Evolutionary conservation across 2,888 invertebrate genomes (phyloP).

Genomic region (Epirrhoe tristata): DNA sequence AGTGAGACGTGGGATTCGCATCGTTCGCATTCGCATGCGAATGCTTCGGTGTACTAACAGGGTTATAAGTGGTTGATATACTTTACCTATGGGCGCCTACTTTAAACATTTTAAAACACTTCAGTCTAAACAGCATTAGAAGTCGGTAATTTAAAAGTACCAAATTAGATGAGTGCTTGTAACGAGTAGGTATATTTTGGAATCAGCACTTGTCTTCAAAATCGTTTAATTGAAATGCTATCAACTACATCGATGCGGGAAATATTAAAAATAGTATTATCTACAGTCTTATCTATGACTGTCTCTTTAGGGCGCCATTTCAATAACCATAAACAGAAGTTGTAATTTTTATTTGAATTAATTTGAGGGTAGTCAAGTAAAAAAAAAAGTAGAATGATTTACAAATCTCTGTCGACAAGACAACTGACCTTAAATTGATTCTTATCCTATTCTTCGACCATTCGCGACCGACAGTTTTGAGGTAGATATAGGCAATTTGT

Average conservation of each 20-base stretch:
- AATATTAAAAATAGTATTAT: slow-evolving; percentile 1
- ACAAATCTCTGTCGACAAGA: too few species aligned
- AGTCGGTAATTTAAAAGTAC: neutral
- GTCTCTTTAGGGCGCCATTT: neutral
- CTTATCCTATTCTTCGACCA: neutral
- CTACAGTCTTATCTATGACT: neutral
- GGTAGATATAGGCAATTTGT: neutral
- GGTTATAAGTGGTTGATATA: too few species aligned
- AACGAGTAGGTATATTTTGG: neutral
- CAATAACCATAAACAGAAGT: neutral
- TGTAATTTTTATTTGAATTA: neutral
- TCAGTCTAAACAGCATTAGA: neutral
- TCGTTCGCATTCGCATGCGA: too few species aligned
- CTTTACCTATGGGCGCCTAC: too few species aligned
- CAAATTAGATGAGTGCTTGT: neutral
- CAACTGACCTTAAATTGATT: neutral
- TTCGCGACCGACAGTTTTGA: neutral
- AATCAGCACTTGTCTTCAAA: neutral
- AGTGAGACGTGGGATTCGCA: too few species aligned
- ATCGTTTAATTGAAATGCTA: neutral
- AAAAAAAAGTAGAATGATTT: too few species aligned
- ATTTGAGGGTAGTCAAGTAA: neutral
- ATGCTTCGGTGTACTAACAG: too few species aligned
- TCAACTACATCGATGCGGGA: neutral
- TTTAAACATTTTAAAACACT: neutral